Base-by-base conservation (phyloP, 2,113 vertebrate genomes). In the Halcyon malimbica region DNA sequence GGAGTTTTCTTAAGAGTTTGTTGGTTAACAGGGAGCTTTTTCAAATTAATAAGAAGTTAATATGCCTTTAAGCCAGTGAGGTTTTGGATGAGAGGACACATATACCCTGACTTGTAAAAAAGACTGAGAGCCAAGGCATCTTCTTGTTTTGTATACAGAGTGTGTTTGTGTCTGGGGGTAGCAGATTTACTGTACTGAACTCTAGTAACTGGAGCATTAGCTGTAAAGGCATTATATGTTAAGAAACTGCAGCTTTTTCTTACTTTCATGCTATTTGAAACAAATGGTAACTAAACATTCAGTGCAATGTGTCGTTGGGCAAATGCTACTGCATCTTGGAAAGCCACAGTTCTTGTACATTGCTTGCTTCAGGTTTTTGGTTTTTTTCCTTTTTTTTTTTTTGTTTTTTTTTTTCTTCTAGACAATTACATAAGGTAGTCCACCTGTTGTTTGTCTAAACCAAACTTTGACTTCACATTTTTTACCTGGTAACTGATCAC, bases 71-170 rank as follows among this genome's bases (percentile, higher is more conserved):
- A 15, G 39, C 11, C 11, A 59, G 31, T n/a, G 39, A 39, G 9
- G 11, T 82, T 88, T 86, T 62, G 59, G 21, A 19, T 42, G 18
- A 39, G 23, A 82, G 28, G 50, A 64, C 9, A 3, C 60, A 33
- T 14, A 17, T 64, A 14, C 21, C 13, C 8, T 28, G 23, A 23
- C 37, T 60, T n/a, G 11, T 20, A 37, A 71, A 69, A 46, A 37
- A 20, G 25, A n/a, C 15, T 1, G 3, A 57, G 13, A 53, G 26
- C 5, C 6, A 6, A 2, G 2, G 3, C 3, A 16, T 48, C 42
- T 89, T 82, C 26, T 71, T 76, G 37, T n/a, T 90, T 44, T 54
- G 8, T 39, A 6, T 59, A 11, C 4, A 29, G 18, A 20, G 1
- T 12, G 16, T 83, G 33, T 87, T 62, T 62, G 33, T 54, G 44